A percentile compares a stretch with the other conserved stretches of the same genome.
These are phyloP conservation scores for Helarctos malayanus DNA, from an alignment of 2,797 vertebrate genomes.

Conservation along the genomic window DNA sequence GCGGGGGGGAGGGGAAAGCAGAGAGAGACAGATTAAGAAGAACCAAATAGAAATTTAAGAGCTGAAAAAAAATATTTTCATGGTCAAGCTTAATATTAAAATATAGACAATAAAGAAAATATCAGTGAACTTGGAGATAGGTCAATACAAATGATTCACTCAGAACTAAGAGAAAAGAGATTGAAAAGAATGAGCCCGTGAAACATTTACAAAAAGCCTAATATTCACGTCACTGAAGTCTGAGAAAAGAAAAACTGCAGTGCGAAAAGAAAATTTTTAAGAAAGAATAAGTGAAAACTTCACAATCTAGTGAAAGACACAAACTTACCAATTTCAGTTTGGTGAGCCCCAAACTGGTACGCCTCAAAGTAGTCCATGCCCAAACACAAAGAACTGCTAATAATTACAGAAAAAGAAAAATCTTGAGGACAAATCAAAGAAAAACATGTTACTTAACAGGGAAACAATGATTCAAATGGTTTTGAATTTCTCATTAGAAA, in stretches of 20 bases:
- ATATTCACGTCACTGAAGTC: background rate
- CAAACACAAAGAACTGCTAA: background rate
- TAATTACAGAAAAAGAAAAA: background rate
- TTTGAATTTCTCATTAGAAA: background rate
- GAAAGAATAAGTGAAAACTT: background rate
- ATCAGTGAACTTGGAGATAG: background rate
- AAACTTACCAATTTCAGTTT: background rate
- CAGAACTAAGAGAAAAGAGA: background rate
- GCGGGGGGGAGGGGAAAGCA: rapidly evolving
- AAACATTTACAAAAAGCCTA: background rate
- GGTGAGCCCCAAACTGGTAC: background rate
- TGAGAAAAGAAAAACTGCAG: background rate
- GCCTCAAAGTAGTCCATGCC: background rate
- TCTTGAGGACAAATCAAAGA: background rate
- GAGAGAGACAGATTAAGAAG: background rate
- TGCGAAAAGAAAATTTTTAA: background rate
- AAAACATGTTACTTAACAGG: background rate
- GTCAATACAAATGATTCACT: background rate
- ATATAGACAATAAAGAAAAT: background rate
- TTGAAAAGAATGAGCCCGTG: background rate
- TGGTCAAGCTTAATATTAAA: background rate
- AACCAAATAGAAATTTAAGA: background rate
- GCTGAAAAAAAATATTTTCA: background rate
- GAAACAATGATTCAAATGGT: background rate
- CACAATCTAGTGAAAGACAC: background rate